A percentile compares a stretch with the other conserved stretches of the same genome.
These are phyloP conservation scores for Nomada flava DNA, from an alignment of 2,888 invertebrate species.

Conservation along the genomic window DNA sequence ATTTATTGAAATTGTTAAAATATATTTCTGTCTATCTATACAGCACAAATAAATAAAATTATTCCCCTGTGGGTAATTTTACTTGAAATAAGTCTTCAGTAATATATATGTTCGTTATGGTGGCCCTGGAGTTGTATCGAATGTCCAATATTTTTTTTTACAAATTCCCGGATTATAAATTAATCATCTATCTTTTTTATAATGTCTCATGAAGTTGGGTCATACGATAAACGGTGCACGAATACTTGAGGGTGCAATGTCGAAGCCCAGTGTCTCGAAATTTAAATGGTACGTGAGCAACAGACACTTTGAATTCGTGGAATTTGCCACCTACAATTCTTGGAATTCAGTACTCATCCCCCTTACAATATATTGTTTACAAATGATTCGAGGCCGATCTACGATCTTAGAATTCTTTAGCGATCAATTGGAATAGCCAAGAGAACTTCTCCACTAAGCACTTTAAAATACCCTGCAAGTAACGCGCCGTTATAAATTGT, in stretches of 20 bases:
- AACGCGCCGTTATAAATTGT: conserved; percentile 15
- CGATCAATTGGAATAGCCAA: conserved; percentile 28
- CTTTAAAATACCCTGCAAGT: conserved; percentile 2
- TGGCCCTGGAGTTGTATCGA: too few species aligned
- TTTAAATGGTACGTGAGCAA: background rate
- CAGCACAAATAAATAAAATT: too few species aligned
- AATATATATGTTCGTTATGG: too few species aligned
- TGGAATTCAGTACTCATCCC: conserved; percentile 12
- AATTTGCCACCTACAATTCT: conserved; percentile 20
- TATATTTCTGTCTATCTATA: too few species aligned
- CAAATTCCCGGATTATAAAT: too few species aligned
- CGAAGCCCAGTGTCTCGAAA: background rate
- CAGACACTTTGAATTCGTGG: conserved; percentile 10
- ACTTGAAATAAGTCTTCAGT: too few species aligned
- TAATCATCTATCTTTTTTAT: too few species aligned
- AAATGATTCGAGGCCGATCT: too few species aligned
- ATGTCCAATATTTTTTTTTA: too few species aligned
- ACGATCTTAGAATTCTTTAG: conserved; percentile 4
- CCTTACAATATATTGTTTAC: background rate
- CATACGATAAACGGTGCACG: background rate
- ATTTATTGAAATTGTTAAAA: too few species aligned
- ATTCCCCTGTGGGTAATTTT: too few species aligned
- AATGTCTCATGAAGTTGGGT: too few species aligned
- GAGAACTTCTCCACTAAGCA: conserved; percentile 25
- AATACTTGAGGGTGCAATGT: background rate